Conservation (phyloP, 2,113 vertebrate genomes). For the Planiliza haematocheilus region DNA sequence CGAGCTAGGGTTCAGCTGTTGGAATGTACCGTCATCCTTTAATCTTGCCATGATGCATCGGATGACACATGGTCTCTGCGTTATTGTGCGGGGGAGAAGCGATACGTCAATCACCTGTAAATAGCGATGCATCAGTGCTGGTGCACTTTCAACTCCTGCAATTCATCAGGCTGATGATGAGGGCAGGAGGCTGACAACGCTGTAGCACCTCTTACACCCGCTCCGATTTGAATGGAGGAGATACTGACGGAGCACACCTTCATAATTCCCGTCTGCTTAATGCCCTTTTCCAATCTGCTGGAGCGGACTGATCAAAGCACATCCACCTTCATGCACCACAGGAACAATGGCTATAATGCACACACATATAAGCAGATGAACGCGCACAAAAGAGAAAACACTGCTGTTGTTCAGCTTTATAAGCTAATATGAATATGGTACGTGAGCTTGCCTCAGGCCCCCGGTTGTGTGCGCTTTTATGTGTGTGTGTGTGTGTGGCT, state of each 20-base stretch:
- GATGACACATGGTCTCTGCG: conserved; percentile 45
- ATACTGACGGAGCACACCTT: neutral
- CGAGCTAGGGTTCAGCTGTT: conserved; percentile 54
- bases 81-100: conserved; percentile 14
- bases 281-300: conserved; percentile 44
- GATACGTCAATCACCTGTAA: conserved; percentile 41
- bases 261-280: conserved; percentile 21
- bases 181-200: neutral
- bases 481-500: conserved; percentile 52
- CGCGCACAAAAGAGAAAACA: conserved; percentile 45
- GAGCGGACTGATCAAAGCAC: conserved; percentile 42
- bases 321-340: neutral
- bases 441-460: conserved; percentile 68
- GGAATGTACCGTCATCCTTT: conserved; percentile 51
- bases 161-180: conserved; percentile 24
- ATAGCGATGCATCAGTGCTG: neutral
- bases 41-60: conserved; percentile 36
- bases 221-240: neutral
- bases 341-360: conserved; percentile 4
- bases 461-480: conserved; percentile 43
- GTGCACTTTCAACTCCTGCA: conserved; percentile 17
- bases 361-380: conserved; percentile 13
- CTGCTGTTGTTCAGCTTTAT: conserved; percentile 67
- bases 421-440: conserved; percentile 77
- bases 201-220: neutral